Percentiles rank a stretch among this genome's conserved stretches.
phyloP scores from a whole-genome alignment of 2,888 invertebrate genomes.

The Coremacera marginata region DNA sequence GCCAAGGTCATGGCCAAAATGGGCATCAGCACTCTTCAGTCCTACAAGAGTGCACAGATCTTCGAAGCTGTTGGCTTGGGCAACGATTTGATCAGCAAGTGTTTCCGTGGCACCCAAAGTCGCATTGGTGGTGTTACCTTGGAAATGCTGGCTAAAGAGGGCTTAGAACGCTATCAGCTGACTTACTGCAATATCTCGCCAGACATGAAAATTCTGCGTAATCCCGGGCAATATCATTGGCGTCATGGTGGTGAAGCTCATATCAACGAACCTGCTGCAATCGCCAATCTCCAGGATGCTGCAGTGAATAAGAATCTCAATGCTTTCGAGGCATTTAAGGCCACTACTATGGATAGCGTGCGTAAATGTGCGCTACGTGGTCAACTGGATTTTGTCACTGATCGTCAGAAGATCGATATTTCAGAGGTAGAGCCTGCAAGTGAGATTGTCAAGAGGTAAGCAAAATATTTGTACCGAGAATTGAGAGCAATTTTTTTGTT shows the following conservation, averaged over 20 bases:
- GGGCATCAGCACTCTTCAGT: slow-evolving; percentile 99
- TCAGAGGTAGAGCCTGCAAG: slow-evolving; percentile 92
- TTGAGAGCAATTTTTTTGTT: too few species aligned
- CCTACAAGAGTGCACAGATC: slow-evolving; percentile 99
- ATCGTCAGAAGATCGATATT: slow-evolving; percentile 84
- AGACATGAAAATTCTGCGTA: slow-evolving; percentile 78
- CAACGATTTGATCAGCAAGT: slow-evolving; percentile 92
- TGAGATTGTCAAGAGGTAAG: slow-evolving; percentile 95
- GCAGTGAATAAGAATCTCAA: slow-evolving; percentile 82
- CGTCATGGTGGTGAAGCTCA: slow-evolving; percentile 97
- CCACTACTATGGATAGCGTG: slow-evolving; percentile 88
- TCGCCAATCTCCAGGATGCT: slow-evolving; percentile 84
- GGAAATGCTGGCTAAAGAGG: slow-evolving; percentile 88
- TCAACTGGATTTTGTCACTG: slow-evolving; percentile 86
- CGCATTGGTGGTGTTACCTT: slow-evolving; percentile 90
- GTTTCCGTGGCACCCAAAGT: slow-evolving; percentile 85
- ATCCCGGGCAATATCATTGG: slow-evolving; percentile 97
- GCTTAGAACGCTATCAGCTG: slow-evolving; percentile 82
- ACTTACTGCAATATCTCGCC: slow-evolving; percentile 75
- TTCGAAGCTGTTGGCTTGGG: slow-evolving; percentile 98
- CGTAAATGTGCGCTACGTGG: slow-evolving; percentile 91
- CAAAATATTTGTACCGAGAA: too few species aligned
- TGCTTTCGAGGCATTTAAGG: slow-evolving; percentile 88
- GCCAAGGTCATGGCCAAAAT: slow-evolving; percentile 98
- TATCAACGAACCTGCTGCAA: slow-evolving; percentile 93